A percentile compares a stretch with the other conserved stretches of the same genome.
These are phyloP conservation scores for Pristionchus mayeri DNA, from an alignment of 2,888 invertebrate genomes.

Conservation along the genomic window DNA sequence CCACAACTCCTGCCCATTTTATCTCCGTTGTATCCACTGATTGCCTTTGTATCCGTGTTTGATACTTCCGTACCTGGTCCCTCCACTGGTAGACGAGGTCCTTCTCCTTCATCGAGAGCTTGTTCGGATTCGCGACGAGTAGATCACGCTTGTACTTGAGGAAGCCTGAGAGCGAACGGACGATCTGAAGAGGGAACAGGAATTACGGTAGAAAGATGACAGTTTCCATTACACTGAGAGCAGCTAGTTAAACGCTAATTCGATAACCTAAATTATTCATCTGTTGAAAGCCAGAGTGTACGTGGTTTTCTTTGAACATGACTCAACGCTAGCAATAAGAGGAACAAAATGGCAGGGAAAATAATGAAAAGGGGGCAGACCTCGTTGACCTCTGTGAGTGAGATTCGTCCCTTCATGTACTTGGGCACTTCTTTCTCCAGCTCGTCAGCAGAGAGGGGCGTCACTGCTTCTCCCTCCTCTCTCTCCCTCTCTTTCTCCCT, in stretches of 20 bases:
- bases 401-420: conserved; percentile 50
- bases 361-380: too few relatives aligned
- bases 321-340: too few relatives aligned
- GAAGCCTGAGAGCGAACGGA: background rate
- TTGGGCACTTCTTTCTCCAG: conserved; percentile 46
- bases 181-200: background rate
- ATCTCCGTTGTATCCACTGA: too few relatives aligned
- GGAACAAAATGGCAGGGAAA: too few relatives aligned
- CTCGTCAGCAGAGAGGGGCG: background rate
- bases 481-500: background rate
- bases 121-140: background rate
- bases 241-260: too few relatives aligned
- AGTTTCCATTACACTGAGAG: too few relatives aligned
- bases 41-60: too few relatives aligned
- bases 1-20: too few relatives aligned
- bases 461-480: conserved; percentile 4
- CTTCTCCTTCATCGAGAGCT: conserved; percentile 44
- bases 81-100: conserved; percentile 41
- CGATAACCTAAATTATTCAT: too few relatives aligned
- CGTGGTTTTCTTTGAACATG: too few relatives aligned
- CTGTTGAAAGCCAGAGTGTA: too few relatives aligned
- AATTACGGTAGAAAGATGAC: background rate
- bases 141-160: conserved; percentile 47
- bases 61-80: conserved; percentile 30
- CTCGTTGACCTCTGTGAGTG: conserved; percentile 48